Evolutionary conservation across 2,797 vertebrate species (phyloP).

Genomic region (Pogoniulus pusillus): DNA sequence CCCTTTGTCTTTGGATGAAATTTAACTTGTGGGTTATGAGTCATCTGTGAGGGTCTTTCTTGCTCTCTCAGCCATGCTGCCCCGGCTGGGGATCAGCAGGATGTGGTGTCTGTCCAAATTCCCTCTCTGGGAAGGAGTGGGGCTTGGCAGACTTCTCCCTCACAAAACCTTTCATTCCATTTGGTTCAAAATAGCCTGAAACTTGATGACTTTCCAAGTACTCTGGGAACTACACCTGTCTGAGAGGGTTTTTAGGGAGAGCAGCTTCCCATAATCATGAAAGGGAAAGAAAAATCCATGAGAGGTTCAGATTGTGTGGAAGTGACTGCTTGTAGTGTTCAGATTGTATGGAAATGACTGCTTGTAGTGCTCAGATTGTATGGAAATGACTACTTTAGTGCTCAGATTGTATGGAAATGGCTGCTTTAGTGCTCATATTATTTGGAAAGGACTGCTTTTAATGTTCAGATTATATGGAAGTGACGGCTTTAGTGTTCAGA

Average conservation of each 20-base stretch:
- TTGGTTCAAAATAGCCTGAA: conserved; percentile 19
- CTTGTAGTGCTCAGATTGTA: too few species aligned
- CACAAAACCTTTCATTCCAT: not conserved
- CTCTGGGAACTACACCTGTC: conserved; percentile 39
- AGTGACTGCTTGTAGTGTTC: too few species aligned
- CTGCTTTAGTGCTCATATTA: too few species aligned
- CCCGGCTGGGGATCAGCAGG: conserved; percentile 59
- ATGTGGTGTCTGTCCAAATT: conserved; percentile 41
- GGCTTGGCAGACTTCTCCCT: conserved; percentile 41
- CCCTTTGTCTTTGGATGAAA: not conserved
- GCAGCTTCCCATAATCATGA: not conserved
- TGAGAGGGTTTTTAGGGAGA: not conserved
- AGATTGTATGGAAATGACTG: too few species aligned
- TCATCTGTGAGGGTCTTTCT: conserved; percentile 1
- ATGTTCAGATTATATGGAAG: too few species aligned
- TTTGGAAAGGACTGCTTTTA: too few species aligned
- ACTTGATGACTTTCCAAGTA: conserved; percentile 14
- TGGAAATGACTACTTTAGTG: too few species aligned
- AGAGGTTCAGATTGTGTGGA: not conserved
- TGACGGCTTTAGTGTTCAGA: too few species aligned
- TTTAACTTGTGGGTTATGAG: not conserved
- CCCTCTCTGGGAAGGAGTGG: not conserved
- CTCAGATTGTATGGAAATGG: too few species aligned
- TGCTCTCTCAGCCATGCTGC: not conserved
- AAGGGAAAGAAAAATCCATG: not conserved